Percentiles rank a stretch among this genome's conserved stretches.
These are phyloP conservation scores for Protomyctophum bolini DNA, from an alignment of 2,113 vertebrate species.

Conservation along the genomic window DNA sequence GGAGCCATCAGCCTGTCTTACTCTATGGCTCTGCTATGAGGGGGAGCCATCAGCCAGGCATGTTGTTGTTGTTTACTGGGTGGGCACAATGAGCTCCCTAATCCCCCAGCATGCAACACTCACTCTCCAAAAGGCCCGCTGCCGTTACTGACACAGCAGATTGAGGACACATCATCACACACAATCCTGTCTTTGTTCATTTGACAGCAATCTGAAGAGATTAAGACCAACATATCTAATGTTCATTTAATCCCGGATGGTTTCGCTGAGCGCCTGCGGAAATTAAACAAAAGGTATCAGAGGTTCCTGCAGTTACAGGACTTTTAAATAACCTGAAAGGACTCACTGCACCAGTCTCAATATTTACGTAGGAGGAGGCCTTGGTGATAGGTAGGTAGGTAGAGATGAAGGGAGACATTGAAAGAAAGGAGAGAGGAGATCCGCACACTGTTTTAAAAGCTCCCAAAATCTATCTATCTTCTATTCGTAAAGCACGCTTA, in stretches of 20 bases:
- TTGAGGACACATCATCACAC: background rate
- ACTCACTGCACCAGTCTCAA: background rate
- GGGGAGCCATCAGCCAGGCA: no score
- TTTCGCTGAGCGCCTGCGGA: background rate
- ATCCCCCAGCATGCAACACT: no score
- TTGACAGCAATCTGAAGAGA: conserved; percentile 20
- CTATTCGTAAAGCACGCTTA: no score
- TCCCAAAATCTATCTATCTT: no score
- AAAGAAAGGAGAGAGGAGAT: background rate
- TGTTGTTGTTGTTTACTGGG: no score
- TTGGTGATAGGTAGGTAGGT: no score
- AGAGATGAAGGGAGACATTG: background rate
- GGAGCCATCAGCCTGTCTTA: no score
- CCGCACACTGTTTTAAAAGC: no score
- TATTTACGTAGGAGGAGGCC: no score
- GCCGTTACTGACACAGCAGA: background rate
- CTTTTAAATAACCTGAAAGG: conserved; percentile 29
- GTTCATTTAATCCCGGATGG: background rate
- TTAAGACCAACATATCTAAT: background rate
- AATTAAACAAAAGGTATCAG: conserved; percentile 37
- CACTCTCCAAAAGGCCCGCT: background rate
- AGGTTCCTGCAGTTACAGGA: conserved; percentile 1
- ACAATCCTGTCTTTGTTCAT: conserved; percentile 23
- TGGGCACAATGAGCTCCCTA: no score
- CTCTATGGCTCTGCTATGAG: no score